Base-by-base conservation (phyloP, 1,140 invertebrate genomes). In the Megathymus violae region DNA sequence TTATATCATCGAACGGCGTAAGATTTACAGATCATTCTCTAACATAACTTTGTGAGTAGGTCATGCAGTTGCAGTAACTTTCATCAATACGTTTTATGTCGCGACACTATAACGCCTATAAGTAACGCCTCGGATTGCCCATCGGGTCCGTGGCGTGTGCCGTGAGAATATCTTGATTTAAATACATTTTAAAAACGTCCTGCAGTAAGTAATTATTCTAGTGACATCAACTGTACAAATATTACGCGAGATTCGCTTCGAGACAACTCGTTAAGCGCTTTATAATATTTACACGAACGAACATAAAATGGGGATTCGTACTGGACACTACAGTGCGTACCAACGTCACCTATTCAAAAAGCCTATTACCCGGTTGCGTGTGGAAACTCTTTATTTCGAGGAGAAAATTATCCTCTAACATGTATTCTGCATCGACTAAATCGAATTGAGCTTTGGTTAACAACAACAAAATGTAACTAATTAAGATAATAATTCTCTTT, bases 381-480 rank as follows among this genome's bases (percentile, higher is more conserved):
- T 22, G 19, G 2, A 5, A 5, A 22, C 22, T 13, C 14, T n/a
- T 15, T 27, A 9, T 10, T 14, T 10, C 6, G 40, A n/a, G 25
- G 25, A 44, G 22, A 56, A 43, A 56, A 38, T 19, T 31, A 66
- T 58, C 60, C 51, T 46, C 34, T 48, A 63, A 51, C 58, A 61
- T 60, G 58, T 66, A 27, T 41, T 36, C 51, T 43, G 51, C 40
- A 41, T 44, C 40, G n/a, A 31, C 52, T 56, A 44, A 27, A 56
- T 56, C 38, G 46, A 74, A 73, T 85, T 83, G 77, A 84, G 80
- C 80, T 83, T 80, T 79, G 78, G 73, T 74, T 74, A 69, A 72
- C 44, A 72, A 69, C 60, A 63, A 68, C 52, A 56, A 56, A 16
- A 16, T 22, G 38, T 56, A 56, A 27, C 16, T 44, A 44, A 44